phyloP scores from a whole-genome alignment of 2,888 invertebrate species.

The Dyspetes luteomarginatus region DNA sequence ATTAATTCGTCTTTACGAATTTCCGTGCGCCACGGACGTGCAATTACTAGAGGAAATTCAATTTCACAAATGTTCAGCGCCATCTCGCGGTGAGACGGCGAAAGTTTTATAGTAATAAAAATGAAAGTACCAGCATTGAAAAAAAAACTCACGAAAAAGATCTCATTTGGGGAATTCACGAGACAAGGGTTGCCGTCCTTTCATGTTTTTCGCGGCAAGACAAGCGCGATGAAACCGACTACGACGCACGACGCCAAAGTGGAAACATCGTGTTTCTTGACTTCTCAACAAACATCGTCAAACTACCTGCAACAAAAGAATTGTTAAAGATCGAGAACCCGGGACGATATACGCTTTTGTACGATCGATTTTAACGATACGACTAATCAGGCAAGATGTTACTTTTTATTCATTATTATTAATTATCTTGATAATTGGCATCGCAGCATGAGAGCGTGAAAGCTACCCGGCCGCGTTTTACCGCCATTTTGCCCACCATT shows the following conservation, averaged over 20 bases:
- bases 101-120: neutral
- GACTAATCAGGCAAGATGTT: constrained; percentile 35
- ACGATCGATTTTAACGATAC: neutral
- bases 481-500: constrained; percentile 74
- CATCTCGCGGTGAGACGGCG: neutral
- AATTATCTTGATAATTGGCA: neutral
- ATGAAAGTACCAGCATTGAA: neutral
- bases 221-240: constrained; percentile 15
- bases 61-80: neutral
- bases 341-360: constrained; percentile 2
- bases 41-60: neutral
- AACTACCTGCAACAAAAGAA: constrained; percentile 9
- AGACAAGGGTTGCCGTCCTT: constrained; percentile 52
- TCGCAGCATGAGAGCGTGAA: constrained; percentile 1
- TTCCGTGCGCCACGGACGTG: neutral
- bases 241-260: constrained; percentile 59
- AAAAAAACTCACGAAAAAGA: neutral
- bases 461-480: constrained; percentile 68
- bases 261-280: constrained; percentile 38
- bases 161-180: constrained; percentile 11
- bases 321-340: constrained; percentile 20
- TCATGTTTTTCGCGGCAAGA: constrained; percentile 67
- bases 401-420: neutral
- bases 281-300: constrained; percentile 26
- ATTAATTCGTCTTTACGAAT: neutral